These are phyloP conservation scores for Melipona quadrifasciata DNA, from an alignment of 1,140 invertebrate species.

Conservation along the genomic window DNA sequence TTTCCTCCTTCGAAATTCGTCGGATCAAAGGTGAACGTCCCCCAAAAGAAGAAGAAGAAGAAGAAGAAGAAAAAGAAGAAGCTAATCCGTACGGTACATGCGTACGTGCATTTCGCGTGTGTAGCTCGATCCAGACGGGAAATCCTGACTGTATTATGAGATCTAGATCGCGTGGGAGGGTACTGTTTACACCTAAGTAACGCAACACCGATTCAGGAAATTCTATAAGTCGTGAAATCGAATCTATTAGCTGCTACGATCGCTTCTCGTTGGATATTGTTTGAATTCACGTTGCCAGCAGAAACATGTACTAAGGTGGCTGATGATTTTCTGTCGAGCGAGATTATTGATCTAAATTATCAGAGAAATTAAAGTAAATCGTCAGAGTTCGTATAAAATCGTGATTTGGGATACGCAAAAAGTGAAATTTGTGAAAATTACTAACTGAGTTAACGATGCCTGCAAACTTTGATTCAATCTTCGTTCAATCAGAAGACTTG, in stretches of 20 bases:
- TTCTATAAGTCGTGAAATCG: slow-evolving; percentile 15
- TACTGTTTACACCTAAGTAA: slow-evolving; percentile 64
- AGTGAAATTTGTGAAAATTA: background rate
- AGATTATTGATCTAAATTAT: no score
- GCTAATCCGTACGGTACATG: slow-evolving; percentile 54
- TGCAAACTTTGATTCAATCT: background rate
- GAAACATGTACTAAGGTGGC: no score
- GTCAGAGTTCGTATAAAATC: no score
- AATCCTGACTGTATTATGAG: slow-evolving; percentile 11
- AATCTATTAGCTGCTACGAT: background rate
- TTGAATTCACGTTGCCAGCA: no score
- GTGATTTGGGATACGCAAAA: no score
- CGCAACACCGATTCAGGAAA: slow-evolving; percentile 14
- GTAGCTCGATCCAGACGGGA: background rate
- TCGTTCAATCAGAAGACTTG: background rate
- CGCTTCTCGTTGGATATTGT: background rate
- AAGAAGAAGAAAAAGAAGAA: slow-evolving; percentile 19
- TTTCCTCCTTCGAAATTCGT: background rate
- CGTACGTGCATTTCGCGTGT: slow-evolving; percentile 1
- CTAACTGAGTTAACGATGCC: no score
- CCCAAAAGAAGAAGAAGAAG: slow-evolving; percentile 2
- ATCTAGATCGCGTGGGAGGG: slow-evolving; percentile 63
- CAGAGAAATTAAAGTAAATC: background rate
- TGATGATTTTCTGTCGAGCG: background rate
- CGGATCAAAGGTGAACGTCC: slow-evolving; percentile 43